phyloP scores from a whole-genome alignment of 2,113 vertebrate species.

The Argyrosomus japonicus region DNA sequence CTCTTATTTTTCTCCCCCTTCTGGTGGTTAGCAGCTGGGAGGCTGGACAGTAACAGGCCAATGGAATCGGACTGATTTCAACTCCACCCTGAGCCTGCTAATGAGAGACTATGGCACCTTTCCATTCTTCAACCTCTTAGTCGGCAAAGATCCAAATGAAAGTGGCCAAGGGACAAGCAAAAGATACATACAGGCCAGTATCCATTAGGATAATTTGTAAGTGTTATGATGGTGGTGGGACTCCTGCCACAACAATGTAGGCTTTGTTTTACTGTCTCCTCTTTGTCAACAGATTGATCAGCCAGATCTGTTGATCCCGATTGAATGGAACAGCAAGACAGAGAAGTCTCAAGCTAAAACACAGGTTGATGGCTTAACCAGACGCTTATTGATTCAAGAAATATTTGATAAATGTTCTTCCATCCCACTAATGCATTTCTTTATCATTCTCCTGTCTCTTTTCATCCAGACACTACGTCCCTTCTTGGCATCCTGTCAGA shows the following conservation, averaged over 20 bases:
- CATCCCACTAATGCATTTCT: conserved; percentile 1
- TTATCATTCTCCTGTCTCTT: conserved; percentile 5
- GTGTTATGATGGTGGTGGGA: background rate
- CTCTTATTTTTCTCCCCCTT: background rate
- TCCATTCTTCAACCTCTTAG: conserved; percentile 90
- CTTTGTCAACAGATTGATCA: conserved; percentile 90
- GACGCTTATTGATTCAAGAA: background rate
- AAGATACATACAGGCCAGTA: conserved; percentile 83
- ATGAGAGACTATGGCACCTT: conserved; percentile 91
- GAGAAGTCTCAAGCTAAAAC: conserved; percentile 78
- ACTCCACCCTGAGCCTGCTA: conserved; percentile 87
- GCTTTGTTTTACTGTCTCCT: conserved; percentile 15
- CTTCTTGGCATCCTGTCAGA: conserved; percentile 83
- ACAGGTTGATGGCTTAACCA: conserved; percentile 76
- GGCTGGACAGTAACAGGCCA: conserved; percentile 87
- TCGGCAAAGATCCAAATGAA: conserved; percentile 82
- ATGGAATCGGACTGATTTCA: conserved; percentile 87
- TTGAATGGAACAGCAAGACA: conserved; percentile 82
- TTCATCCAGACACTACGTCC: conserved; percentile 75
- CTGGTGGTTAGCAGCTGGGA: conserved; percentile 82
- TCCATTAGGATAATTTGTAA: background rate
- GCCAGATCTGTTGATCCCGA: conserved; percentile 90
- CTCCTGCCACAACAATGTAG: background rate
- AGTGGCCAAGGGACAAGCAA: conserved; percentile 75
- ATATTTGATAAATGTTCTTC: background rate